Conservation (phyloP, 2,113 vertebrate genomes). For the Miniopterus natalensis region DNA sequence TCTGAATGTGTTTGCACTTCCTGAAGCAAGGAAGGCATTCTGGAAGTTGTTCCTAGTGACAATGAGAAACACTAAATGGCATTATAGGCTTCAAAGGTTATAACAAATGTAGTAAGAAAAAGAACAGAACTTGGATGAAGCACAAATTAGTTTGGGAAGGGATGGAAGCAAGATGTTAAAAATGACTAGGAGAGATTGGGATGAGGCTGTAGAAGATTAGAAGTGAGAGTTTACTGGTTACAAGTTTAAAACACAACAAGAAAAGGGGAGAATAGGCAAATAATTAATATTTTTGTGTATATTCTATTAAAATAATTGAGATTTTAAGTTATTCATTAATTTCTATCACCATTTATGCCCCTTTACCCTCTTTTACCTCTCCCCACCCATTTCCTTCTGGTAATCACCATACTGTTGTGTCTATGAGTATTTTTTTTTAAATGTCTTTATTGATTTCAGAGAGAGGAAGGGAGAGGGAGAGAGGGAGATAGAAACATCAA, state of each 20-base stretch:
- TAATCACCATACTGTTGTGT: background rate
- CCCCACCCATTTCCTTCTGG: background rate
- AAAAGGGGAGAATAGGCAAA: background rate
- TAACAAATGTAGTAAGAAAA: slow-evolving; percentile 48
- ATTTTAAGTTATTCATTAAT: background rate
- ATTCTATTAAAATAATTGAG: background rate
- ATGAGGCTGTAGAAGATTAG: background rate
- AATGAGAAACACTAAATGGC: slow-evolving; percentile 17
- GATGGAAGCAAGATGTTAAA: slow-evolving; percentile 32
- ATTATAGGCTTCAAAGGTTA: slow-evolving; percentile 27
- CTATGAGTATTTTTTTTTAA: background rate
- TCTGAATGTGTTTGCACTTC: background rate
- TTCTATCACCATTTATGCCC: background rate
- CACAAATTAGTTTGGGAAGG: background rate
- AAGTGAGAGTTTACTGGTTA: slow-evolving; percentile 27
- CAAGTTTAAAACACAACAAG: background rate
- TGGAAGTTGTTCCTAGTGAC: background rate
- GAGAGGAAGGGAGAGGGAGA: too few species aligned
- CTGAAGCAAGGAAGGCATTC: slow-evolving; percentile 28
- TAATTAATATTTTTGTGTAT: background rate
- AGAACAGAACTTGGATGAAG: slow-evolving; percentile 51
- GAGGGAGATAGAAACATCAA: too few species aligned
- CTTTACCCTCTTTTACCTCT: background rate
- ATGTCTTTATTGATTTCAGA: too few species aligned
- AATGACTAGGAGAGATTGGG: slow-evolving; percentile 42